Conservation (phyloP, 1,140 invertebrate species). For the Platorchestia sp. region DNA sequence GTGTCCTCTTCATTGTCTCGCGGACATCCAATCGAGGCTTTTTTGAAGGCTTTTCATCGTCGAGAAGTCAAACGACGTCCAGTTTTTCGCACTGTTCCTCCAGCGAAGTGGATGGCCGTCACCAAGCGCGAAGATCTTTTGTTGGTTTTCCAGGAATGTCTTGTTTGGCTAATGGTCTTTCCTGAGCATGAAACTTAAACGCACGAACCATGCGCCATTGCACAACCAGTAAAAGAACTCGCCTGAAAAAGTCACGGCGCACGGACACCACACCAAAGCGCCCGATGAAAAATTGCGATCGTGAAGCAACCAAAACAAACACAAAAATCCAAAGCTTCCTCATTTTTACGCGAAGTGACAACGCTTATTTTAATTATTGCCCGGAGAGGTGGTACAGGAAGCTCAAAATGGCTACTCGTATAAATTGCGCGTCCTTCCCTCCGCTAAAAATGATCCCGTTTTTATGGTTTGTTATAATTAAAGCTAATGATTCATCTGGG, state of each 20-base stretch:
- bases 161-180: slow-evolving; percentile 52
- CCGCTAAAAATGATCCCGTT: not conserved
- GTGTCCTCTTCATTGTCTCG: slow-evolving; percentile 27
- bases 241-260: not conserved
- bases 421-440: not conserved
- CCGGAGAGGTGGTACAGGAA: not conserved
- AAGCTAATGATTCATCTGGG: not conserved
- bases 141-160: slow-evolving; percentile 51
- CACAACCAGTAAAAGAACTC: not conserved
- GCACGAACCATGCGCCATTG: slow-evolving; percentile 49
- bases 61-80: slow-evolving; percentile 51
- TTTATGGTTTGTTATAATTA: not conserved
- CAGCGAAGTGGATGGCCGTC: slow-evolving; percentile 48
- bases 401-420: not conserved
- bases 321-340: not conserved
- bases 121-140: slow-evolving; percentile 53
- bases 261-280: slow-evolving; percentile 48
- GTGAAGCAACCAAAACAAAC: slow-evolving; percentile 51
- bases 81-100: slow-evolving; percentile 35
- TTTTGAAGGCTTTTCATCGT: slow-evolving; percentile 41
- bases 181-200: slow-evolving; percentile 53
- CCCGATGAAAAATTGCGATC: slow-evolving; percentile 19
- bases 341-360: slow-evolving; percentile 2
- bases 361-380: slow-evolving; percentile 13
- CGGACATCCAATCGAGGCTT: slow-evolving; percentile 38